Conservation (phyloP, 2,797 vertebrate genomes). For the Notolabrus celidotus region DNA sequence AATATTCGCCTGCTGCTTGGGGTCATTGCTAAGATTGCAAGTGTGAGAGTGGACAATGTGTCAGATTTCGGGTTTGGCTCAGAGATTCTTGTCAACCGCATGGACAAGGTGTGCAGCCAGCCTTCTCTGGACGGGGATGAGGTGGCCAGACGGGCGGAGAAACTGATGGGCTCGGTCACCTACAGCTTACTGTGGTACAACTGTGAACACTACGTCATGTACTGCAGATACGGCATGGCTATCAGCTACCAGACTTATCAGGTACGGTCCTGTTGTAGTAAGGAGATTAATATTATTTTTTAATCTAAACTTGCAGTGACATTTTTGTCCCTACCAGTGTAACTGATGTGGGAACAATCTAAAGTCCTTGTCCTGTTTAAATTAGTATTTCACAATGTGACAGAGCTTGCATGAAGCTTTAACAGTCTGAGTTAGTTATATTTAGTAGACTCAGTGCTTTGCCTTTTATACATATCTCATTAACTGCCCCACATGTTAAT, state of each 20-base stretch:
- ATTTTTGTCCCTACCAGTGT: no score
- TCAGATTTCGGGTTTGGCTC: slow-evolving; percentile 94
- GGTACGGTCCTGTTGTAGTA: slow-evolving; percentile 82
- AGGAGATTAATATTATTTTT: no score
- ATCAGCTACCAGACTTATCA: slow-evolving; percentile 96
- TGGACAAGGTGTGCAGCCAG: slow-evolving; percentile 88
- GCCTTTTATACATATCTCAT: no score
- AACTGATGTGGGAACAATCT: no score
- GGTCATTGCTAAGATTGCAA: slow-evolving; percentile 89
- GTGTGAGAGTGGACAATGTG: slow-evolving; percentile 93
- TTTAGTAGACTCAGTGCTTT: no score
- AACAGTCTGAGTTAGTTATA: no score
- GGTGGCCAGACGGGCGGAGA: slow-evolving; percentile 91
- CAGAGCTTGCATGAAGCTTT: no score
- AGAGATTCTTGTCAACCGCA: slow-evolving; percentile 91
- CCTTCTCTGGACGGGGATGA: slow-evolving; percentile 88
- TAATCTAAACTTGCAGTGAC: no score
- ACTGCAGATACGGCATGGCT: slow-evolving; percentile 93
- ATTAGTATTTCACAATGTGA: no score
- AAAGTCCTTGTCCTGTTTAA: no score
- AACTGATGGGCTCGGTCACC: slow-evolving; percentile 87
- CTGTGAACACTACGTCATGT: slow-evolving; percentile 98
- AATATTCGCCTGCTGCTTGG: slow-evolving; percentile 93
- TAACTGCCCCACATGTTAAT: no score
- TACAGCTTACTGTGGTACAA: slow-evolving; percentile 99